phyloP scores from a whole-genome alignment of 2,113 vertebrate species.

The Lampris megalopsis region DNA sequence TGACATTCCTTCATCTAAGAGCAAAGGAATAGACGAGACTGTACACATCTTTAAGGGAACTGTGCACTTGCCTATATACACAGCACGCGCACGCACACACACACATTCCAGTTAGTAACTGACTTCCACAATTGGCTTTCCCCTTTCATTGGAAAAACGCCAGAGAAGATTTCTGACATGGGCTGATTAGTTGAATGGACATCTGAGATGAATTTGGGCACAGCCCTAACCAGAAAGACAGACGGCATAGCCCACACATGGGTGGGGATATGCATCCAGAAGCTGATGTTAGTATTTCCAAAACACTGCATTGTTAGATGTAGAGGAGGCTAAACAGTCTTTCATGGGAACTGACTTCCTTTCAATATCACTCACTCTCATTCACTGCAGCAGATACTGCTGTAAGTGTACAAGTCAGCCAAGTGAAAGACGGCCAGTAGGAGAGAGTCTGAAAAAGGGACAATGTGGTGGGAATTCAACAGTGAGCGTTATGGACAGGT shows the following conservation, averaged over 20 bases:
- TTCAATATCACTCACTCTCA: slow-evolving; percentile 45
- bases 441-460: slow-evolving; percentile 35
- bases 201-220: slow-evolving; percentile 61
- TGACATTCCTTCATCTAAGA: slow-evolving; percentile 52
- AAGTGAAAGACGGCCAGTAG: slow-evolving; percentile 34
- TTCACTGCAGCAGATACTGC: slow-evolving; percentile 29
- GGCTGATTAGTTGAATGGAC: slow-evolving; percentile 63
- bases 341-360: slow-evolving; percentile 70
- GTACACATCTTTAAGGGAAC: slow-evolving; percentile 50
- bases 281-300: slow-evolving; percentile 67
- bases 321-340: slow-evolving; percentile 49
- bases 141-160: slow-evolving; percentile 58
- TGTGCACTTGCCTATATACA: neutral
- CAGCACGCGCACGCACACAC: slow-evolving; percentile 8
- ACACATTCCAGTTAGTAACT: slow-evolving; percentile 37
- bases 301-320: slow-evolving; percentile 63
- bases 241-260: slow-evolving; percentile 45
- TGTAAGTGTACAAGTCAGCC: slow-evolving; percentile 42
- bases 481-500: neutral
- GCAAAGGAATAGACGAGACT: slow-evolving; percentile 51
- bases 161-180: slow-evolving; percentile 54
- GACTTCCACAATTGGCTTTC: slow-evolving; percentile 60
- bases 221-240: slow-evolving; percentile 57
- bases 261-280: slow-evolving; percentile 47
- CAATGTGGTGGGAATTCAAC: slow-evolving; percentile 10